A percentile compares a stretch with the other conserved stretches of the same genome.
These are phyloP conservation scores for Dendrocincla fuliginosa DNA, from an alignment of 2,797 vertebrate genomes.

Conservation along the genomic window DNA sequence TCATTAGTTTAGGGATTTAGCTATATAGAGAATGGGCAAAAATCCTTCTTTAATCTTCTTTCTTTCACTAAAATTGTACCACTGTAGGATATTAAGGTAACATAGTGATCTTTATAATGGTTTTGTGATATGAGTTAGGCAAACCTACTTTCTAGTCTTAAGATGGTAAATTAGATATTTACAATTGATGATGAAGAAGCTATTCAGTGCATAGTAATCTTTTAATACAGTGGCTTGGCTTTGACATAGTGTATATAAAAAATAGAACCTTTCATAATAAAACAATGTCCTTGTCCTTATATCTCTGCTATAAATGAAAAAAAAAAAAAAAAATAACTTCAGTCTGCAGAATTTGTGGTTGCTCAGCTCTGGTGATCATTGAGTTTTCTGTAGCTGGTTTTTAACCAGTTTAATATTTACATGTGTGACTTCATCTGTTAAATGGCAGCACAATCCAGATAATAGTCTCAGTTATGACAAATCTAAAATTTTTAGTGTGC, in stretches of 20 bases:
- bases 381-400: background rate
- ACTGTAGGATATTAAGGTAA: constrained; percentile 16
- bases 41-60: constrained; percentile 67
- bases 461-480: background rate
- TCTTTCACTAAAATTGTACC: constrained; percentile 42
- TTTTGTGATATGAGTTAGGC: background rate
- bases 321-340: background rate
- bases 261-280: background rate
- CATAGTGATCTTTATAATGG: constrained; percentile 22
- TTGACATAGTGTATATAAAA: background rate
- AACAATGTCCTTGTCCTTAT: background rate
- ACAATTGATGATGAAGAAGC: background rate
- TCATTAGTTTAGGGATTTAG: constrained; percentile 42
- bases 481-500: background rate
- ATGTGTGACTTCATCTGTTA: background rate
- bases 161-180: background rate
- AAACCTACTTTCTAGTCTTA: constrained; percentile 12
- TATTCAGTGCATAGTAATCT: background rate
- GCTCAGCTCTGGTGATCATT: background rate
- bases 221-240: background rate
- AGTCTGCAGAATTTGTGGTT: background rate
- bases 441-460: background rate
- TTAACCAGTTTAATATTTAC: background rate
- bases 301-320: background rate
- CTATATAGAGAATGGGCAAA: background rate